A percentile compares a stretch with the other conserved stretches of the same genome.
phyloP scores from a whole-genome alignment of 2,113 vertebrate genomes.

The Arvicanthis niloticus region DNA sequence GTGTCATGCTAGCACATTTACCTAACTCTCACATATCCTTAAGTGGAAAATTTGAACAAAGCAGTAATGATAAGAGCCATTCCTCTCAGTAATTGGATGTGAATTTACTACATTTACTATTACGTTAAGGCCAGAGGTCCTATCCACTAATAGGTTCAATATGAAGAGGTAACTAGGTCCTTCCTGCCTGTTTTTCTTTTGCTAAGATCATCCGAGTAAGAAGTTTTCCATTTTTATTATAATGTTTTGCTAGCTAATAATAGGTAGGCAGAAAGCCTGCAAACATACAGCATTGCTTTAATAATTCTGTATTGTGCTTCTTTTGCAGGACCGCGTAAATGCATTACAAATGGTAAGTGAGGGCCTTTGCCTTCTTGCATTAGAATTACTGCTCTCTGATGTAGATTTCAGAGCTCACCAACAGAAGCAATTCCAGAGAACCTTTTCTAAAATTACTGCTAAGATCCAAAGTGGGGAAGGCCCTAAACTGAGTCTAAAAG shows the following conservation, averaged over 20 bases:
- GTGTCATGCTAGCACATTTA: not conserved
- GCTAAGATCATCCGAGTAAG: conserved; percentile 26
- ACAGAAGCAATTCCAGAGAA: conserved; percentile 60
- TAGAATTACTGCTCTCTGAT: conserved; percentile 47
- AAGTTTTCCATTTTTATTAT: conserved; percentile 37
- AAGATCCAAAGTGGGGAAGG: conserved; percentile 49
- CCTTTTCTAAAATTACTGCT: conserved; percentile 60
- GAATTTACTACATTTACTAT: not conserved
- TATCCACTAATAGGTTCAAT: not conserved
- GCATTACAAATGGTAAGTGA: conserved; percentile 88
- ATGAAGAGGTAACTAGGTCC: not conserved
- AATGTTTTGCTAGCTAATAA: not conserved
- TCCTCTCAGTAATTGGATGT: not conserved
- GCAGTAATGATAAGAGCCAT: not conserved
- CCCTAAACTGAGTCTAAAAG: conserved; percentile 59
- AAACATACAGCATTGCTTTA: conserved; percentile 61
- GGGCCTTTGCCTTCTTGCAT: conserved; percentile 69
- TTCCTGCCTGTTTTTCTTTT: not conserved
- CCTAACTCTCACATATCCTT: not conserved
- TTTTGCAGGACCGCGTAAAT: conserved; percentile 88
- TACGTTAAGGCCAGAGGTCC: not conserved
- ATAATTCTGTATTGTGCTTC: conserved; percentile 82
- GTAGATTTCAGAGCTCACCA: conserved; percentile 62
- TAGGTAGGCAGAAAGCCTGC: not conserved
- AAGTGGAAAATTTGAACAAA: not conserved